Base-by-base conservation (phyloP, 2,113 vertebrate species). In the Kobus ellipsiprymnus region DNA sequence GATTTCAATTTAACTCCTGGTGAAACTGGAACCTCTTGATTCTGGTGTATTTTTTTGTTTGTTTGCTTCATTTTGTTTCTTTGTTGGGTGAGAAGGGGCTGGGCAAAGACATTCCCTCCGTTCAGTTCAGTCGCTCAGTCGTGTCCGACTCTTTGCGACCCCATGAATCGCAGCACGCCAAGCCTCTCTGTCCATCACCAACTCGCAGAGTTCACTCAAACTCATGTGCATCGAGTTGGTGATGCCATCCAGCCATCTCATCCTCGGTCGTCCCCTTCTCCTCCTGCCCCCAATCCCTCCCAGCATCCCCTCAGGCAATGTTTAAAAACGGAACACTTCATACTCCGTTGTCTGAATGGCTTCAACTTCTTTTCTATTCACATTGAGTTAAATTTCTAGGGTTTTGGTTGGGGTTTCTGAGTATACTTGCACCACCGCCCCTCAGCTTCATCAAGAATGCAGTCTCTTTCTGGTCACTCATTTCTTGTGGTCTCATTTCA, bases 401-500 rank as follows among this genome's bases (percentile, higher is more conserved):
- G 57, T 85, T 71, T 71, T 21, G 29, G 0, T 80, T 94, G 59
- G 8, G 54, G 16, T 29, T 67, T 36, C 87, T 67, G 77, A 87
- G 8, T 10, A 33, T 3, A 25, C 11, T 40, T 2, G 5, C 0
- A 52, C 62, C 13, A 48, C 60, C 11, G 46, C 25, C 7, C 30
- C 7, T 9, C 5, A 64, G 54, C 17, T 71, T 64, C 33, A 84
- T 89, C 57, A 80, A 50, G 57, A 90, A 19, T 92, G 21, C 7
- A 87, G 12, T 83, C 27, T 55, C 91, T 87, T 64, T 80, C 80
- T 94, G 33, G 3, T 60, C 29, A 67, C 46, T 97, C 54, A 80
- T 90, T 96, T 93, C 57, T 62, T 74, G 10, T 93, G 46, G 54
- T 91, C 16, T 83, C 21, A 77, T 98, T 95, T 87, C 7, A 77